Evolutionary conservation across 2,888 invertebrate genomes (phyloP), one percentile per base, ranked within the genome.

Genomic region (Poecilobothrus nobilitatus): DNA sequence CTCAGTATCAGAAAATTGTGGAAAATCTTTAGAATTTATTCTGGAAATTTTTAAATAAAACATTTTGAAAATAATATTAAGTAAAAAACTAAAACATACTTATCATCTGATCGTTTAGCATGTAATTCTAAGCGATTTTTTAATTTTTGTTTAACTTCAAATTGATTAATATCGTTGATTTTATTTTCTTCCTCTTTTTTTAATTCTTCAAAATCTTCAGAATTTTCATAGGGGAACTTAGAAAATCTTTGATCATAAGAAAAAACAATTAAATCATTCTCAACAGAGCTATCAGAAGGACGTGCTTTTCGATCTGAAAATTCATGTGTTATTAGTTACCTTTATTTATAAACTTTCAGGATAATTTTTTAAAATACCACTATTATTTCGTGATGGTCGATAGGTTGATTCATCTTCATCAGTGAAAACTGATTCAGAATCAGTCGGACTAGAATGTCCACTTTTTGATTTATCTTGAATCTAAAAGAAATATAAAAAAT

Each of bases 361-460:
- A 15, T 4, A 21, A 63, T 22, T 22, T 22, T 21, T 21, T 63
- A 21, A 21, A 21, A 61, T 74, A 79, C 80, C 80, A 70, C 78
- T 75, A 75, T 78, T 80, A 74, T 80, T 80, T 65, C 80, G 80
- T 63, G 80, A 72, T 3, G 85, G 83, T 69, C 63, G 85, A 73
- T 84, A 83, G 4, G 83, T 79, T 85, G 86, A 88, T 75, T 89
- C 88, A 75, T 89, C 88, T 72, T 89, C 89, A 74, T 89, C 89
- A 9, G 88, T 88, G 72, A 89, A 88, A 6, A 89, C 87, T 75
- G 87, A 88, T 77, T 88, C 87, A 0, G 88, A 88, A 77, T 88
- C 87, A 0, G 88, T 88, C n/a, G 87, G 87, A 71, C 88, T 89
- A 65, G 81, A 82, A 66, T 80, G 79, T 63, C 79, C 78, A 72